Percentiles rank a stretch among this genome's conserved stretches.
Evolutionary conservation across 2,888 invertebrate species (phyloP).

Genomic region (Bellardia bayeri): DNA sequence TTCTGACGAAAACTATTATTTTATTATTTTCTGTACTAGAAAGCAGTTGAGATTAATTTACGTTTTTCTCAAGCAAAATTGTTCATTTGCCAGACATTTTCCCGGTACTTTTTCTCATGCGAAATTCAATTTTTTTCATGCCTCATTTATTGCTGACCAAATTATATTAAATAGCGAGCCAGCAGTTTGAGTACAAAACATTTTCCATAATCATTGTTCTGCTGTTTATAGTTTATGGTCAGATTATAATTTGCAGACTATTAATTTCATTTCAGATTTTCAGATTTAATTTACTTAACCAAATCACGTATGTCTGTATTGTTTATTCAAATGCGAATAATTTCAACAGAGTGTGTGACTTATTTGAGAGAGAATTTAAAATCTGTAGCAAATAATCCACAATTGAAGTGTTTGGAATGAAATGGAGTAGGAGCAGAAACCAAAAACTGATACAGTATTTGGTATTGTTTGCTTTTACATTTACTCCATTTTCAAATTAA

Average conservation of each 20-base stretch:
- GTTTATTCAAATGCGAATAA: conserved; percentile 44
- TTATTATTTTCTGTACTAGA: no score
- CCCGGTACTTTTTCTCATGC: not conserved
- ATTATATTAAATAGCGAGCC: not conserved
- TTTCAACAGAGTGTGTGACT: conserved; percentile 15
- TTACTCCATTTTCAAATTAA: conserved; percentile 8
- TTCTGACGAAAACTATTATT: no score
- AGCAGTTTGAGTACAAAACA: not conserved
- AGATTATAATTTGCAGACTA: conserved; percentile 64
- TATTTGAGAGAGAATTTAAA: conserved; percentile 15
- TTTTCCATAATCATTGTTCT: not conserved
- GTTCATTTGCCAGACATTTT: no score
- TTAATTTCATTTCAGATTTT: conserved; percentile 54
- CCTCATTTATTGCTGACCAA: conserved; percentile 11
- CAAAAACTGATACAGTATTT: not conserved
- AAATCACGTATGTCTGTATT: conserved; percentile 27
- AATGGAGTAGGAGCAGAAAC: conserved; percentile 2
- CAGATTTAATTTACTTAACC: conserved; percentile 52
- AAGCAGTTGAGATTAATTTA: no score
- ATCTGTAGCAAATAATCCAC: conserved; percentile 6
- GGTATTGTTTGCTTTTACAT: not conserved
- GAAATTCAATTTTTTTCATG: not conserved
- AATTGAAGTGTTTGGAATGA: not conserved
- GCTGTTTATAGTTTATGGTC: conserved; percentile 41
- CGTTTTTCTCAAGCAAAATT: no score